Conservation (phyloP, 2,797 vertebrate species). For the Gymnoscopelus braueri region DNA sequence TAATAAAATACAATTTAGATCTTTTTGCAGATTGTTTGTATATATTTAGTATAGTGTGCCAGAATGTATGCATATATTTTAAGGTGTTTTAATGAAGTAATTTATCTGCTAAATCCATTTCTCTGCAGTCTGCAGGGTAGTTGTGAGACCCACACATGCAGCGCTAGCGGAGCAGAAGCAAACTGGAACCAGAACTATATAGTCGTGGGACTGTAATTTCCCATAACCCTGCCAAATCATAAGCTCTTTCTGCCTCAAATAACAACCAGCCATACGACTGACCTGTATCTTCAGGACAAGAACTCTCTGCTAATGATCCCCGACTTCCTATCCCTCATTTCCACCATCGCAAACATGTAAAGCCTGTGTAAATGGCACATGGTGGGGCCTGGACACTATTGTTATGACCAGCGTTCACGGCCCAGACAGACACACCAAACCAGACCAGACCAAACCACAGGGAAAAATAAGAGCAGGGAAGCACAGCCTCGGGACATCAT, state of each 20-base stretch:
- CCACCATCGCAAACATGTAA: no score
- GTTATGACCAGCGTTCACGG: conserved; percentile 47
- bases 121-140: no score
- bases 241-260: conserved; percentile 31
- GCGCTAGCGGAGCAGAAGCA: conserved; percentile 1
- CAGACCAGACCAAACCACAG: conserved; percentile 22
- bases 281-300: conserved; percentile 5
- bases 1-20: no score
- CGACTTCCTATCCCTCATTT: background rate
- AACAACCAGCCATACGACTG: conserved; percentile 23
- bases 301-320: background rate
- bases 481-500: conserved; percentile 55
- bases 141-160: no score
- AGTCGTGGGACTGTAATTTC: conserved; percentile 12
- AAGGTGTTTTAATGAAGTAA: no score
- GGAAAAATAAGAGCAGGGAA: background rate
- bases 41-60: no score
- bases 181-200: conserved; percentile 20
- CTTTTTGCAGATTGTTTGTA: no score
- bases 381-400: conserved; percentile 51
- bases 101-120: no score
- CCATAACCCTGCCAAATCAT: conserved; percentile 34
- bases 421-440: conserved; percentile 46
- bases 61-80: background rate
- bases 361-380: conserved; percentile 18